Percentiles rank a stretch among this genome's conserved stretches.
phyloP scores from a whole-genome alignment of 2,888 invertebrate species.

The Leptinotarsa rubiginosa region DNA sequence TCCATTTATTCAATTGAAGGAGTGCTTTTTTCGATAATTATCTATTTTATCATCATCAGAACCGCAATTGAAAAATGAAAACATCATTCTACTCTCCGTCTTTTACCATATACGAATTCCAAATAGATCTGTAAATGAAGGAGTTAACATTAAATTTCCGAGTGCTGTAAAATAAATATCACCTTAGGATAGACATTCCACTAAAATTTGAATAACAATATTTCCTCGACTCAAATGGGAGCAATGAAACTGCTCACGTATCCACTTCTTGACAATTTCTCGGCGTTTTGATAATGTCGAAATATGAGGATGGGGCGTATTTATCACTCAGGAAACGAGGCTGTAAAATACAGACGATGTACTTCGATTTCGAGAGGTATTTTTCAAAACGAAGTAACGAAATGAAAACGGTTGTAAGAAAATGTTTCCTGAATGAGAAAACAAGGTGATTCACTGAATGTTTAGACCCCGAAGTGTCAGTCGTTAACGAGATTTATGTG shows the following conservation, averaged over 20 bases:
- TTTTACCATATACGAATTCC: no score
- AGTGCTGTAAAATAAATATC: neutral
- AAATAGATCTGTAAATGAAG: no score
- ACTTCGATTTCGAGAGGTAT: slow-evolving; percentile 6
- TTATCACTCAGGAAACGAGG: slow-evolving; percentile 2
- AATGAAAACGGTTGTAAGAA: neutral
- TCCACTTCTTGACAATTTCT: neutral
- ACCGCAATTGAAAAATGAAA: no score
- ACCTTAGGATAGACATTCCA: neutral
- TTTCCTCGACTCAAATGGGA: neutral
- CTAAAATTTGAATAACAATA: slow-evolving; percentile 1
- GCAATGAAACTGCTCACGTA: neutral
- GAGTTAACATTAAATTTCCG: neutral
- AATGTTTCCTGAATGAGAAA: neutral
- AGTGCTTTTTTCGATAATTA: no score
- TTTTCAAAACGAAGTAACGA: neutral
- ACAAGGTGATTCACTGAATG: no score
- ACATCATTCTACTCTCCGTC: no score
- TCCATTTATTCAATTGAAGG: no score
- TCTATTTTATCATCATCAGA: no score
- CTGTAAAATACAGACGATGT: slow-evolving; percentile 12
- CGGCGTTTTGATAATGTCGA: slow-evolving; percentile 1
- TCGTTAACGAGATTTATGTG: no score
- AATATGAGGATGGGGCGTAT: neutral
- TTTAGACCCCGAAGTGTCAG: no score